phyloP scores from a whole-genome alignment of 2,113 vertebrate genomes.

The Hemiscyllium ocellatum region DNA sequence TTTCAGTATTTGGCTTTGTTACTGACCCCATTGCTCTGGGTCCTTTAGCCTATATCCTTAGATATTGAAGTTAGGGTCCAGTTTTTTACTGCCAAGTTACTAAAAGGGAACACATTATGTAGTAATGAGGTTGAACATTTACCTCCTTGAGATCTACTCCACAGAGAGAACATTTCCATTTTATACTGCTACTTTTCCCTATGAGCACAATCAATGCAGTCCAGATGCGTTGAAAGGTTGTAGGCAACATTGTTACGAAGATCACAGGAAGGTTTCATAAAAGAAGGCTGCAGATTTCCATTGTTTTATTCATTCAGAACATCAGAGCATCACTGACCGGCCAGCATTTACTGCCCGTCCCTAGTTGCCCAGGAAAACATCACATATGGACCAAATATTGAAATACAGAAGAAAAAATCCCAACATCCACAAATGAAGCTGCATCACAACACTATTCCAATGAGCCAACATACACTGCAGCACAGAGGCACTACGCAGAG shows the following conservation, averaged over 20 bases:
- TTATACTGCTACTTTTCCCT: neutral
- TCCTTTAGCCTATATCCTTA: neutral
- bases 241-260: neutral
- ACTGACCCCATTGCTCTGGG: neutral
- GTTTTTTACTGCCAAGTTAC: neutral
- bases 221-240: neutral
- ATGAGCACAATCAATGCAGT: neutral
- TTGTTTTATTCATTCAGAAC: too few species aligned
- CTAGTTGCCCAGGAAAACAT: too few species aligned
- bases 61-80: neutral
- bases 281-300: neutral
- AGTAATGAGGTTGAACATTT: neutral
- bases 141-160: neutral
- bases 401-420: too few species aligned
- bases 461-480: too few species aligned
- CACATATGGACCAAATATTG: too few species aligned
- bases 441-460: too few species aligned
- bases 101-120: neutral
- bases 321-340: too few species aligned
- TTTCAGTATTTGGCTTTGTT: neutral
- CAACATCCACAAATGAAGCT: too few species aligned
- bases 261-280: neutral
- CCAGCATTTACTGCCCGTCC: too few species aligned
- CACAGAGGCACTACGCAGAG: too few species aligned
- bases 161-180: neutral